Evolutionary conservation across 2,888 invertebrate genomes (phyloP), one percentile per base, ranked within the genome.

Genomic region (Clunio marinus): DNA sequence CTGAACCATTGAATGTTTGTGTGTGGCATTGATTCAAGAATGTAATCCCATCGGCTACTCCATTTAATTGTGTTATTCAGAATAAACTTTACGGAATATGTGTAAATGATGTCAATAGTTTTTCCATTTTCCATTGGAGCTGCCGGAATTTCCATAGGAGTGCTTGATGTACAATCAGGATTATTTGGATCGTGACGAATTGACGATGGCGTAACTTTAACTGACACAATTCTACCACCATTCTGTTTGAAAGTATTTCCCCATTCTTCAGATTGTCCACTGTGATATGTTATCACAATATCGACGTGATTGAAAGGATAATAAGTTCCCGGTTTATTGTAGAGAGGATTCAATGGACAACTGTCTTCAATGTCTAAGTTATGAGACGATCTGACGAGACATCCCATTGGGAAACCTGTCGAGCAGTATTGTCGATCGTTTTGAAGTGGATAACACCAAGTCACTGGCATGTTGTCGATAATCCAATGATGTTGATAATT

Each of bases 401-500:
- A 99, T 4, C 98, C 98, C 91, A 99, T 95, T 0, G 97, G 97
- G 78, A 99, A 99, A 8, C 98, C 97, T 46, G 93, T 93, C 71
- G 91, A 91, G 77, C 99, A 99, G 76, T 89, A 93, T 70, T 86
- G 87, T 72, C 86, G 84, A 71, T 87, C 86, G 73, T 86, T 87
- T 70, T 89, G 87, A 69, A 86, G 75, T 55, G 80, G 81, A 77
- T 94, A 96, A 78, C 99, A 99, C 91, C 94, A 97, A 0, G 98
- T 97, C 1, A 99, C 92, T 0, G 99, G 99, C 97, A 99, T 97
- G 77, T 99, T 99, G 80, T 99, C 99, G 71, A 93, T 84, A 74
- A 94, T 93, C 98, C 98, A 99, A 78, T 99, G 98, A 80, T 99
- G 98, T 74, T 97, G 94, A 78, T 99, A 99, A 78, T 97, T 97